Evolutionary conservation across 2,113 vertebrate genomes (phyloP), one percentile per base, ranked within the genome.

Genomic region (Pluvianellus socialis): DNA sequence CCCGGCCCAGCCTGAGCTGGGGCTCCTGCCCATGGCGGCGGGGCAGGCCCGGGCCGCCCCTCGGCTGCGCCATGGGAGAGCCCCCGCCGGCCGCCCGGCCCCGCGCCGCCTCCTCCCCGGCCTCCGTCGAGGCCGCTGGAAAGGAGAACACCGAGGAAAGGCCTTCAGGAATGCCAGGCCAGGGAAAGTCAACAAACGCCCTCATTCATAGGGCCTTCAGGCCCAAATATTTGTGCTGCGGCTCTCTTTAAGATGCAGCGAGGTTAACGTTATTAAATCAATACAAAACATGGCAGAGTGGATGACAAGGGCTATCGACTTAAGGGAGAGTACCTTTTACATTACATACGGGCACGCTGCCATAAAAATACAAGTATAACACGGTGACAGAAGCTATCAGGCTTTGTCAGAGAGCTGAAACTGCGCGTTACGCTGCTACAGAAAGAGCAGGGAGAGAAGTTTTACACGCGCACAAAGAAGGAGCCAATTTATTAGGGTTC

Each of bases 391-490:
- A 74, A 88, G 66, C 38, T 49, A 87, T 52, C 40, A 59, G 66
- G 88, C 75, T 91, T 93, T 95, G 66, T 75, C 53, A 83, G 44
- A 65, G 59, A 61, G 50, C 53, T 62, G 79, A 88, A 95, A 59
- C 67, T 65, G 14, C 8, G 50, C 42, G 71, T 73, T 95, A 50
- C 1, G 23, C 47, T 70, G 45, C 85, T 56, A 13, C 3, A 91
- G 53, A 74, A 62, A 79, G 38, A 52, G 28, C 56, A 70, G 42
- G 30, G 42, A 2, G 59, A 63, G 50, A 72, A 81, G 71, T 88
- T 83, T 79, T 90, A 61, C 58, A 47, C 14, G 26, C n/a, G 47
- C n/a, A 95, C 80, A 92, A 94, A 94, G 53, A 86, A 94, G n/a
- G 21, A n/a, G 58, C 30, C 28, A 23, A 35, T 94, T 80, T 95